Conservation (phyloP, 1,140 invertebrate genomes). For the Philopotamus ludificatus region DNA sequence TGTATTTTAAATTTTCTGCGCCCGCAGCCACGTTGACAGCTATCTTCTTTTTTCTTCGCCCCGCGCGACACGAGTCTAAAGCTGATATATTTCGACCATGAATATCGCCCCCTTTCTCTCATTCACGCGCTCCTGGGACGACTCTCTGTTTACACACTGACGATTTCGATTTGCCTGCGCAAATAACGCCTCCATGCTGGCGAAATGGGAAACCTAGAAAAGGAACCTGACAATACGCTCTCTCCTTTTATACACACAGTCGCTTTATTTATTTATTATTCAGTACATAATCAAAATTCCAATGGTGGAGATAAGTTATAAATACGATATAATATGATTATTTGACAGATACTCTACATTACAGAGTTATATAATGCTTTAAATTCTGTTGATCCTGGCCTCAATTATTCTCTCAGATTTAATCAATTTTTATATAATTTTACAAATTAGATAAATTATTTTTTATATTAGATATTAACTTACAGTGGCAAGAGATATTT, state of each 20-base stretch:
- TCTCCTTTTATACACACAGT: background rate
- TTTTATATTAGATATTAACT: too few relatives aligned
- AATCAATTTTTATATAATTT: too few relatives aligned
- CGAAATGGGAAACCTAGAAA: conserved; percentile 5
- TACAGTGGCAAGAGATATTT: too few relatives aligned
- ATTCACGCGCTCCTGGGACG: background rate
- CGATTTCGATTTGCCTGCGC: conserved; percentile 19
- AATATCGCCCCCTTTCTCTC: conserved; percentile 9
- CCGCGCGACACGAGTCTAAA: background rate
- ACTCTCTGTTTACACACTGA: conserved; percentile 17
- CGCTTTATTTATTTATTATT: background rate
- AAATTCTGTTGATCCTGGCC: too few relatives aligned
- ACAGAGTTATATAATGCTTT: too few relatives aligned
- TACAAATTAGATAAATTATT: too few relatives aligned
- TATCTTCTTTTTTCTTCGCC: background rate
- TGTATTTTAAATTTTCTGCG: too few relatives aligned
- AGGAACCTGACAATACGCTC: background rate
- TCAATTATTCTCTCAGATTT: too few relatives aligned
- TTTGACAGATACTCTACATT: too few relatives aligned
- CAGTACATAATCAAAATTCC: background rate
- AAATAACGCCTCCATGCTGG: conserved; percentile 10
- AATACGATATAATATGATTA: too few relatives aligned
- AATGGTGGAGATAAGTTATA: too few relatives aligned
- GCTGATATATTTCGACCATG: conserved; percentile 1
- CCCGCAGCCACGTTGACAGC: background rate